Evolutionary conservation across 1,140 invertebrate species (phyloP).

Genomic region (Pteromalus puparum): DNA sequence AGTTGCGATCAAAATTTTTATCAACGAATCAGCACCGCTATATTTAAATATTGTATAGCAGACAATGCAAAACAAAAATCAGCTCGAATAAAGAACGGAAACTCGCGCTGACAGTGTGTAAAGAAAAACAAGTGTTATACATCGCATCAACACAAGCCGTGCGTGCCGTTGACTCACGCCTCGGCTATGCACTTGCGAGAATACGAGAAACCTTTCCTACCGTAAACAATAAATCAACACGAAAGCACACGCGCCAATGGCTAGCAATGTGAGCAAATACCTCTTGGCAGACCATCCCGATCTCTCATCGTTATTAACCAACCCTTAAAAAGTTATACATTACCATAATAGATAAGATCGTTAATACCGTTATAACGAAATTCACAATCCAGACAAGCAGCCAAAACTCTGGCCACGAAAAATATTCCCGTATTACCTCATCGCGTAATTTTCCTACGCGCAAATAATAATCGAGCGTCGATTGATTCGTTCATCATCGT

Average conservation of each 20-base stretch:
- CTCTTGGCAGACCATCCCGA: neutral
- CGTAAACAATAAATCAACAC: neutral
- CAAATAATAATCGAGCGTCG: neutral
- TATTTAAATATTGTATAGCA: too few species aligned
- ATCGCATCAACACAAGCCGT: neutral
- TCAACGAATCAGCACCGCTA: too few species aligned
- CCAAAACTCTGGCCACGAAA: too few species aligned
- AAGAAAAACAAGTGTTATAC: neutral
- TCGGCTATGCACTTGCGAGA: neutral
- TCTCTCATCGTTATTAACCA: too few species aligned
- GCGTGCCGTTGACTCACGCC: neutral
- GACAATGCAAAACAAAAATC: neutral
- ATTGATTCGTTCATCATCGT: neutral
- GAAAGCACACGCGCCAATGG: neutral
- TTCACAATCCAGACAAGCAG: too few species aligned
- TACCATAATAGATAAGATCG: too few species aligned
- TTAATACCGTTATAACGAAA: too few species aligned
- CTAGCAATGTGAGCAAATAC: neutral
- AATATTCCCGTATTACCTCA: too few species aligned
- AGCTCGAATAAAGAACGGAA: neutral
- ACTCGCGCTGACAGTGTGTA: neutral
- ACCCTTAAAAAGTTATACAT: too few species aligned
- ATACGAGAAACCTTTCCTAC: neutral
- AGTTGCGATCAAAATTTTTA: too few species aligned
- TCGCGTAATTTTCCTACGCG: neutral